Conservation (phyloP, 2,888 invertebrate species). For the Diloba caeruleocephala region DNA sequence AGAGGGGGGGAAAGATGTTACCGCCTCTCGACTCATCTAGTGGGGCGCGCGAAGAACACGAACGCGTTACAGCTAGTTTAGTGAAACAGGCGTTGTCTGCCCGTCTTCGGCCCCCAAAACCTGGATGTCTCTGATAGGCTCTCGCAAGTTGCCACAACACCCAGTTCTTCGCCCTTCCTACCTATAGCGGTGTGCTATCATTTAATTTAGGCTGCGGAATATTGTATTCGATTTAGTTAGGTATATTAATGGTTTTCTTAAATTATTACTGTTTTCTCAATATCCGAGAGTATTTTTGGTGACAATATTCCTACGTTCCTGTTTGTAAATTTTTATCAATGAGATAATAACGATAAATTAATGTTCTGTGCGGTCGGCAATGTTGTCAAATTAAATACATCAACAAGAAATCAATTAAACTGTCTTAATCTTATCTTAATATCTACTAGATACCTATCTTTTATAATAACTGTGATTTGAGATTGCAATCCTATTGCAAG, state of each 20-base stretch:
- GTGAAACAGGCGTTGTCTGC: too few species aligned
- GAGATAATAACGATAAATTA: slow-evolving; percentile 12
- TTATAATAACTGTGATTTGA: slow-evolving; percentile 33
- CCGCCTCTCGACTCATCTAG: too few species aligned
- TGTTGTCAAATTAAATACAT: slow-evolving; percentile 12
- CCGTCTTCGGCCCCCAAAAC: too few species aligned
- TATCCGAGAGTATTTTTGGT: neutral
- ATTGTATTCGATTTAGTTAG: too few species aligned
- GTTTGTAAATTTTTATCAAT: neutral
- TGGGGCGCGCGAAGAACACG: too few species aligned
- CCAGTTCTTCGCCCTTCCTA: too few species aligned
- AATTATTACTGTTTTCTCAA: neutral
- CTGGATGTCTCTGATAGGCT: too few species aligned
- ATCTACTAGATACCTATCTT: slow-evolving; percentile 32
- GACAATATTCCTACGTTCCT: neutral
- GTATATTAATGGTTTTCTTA: neutral
- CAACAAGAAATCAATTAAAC: slow-evolving; percentile 6
- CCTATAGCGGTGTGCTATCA: too few species aligned
- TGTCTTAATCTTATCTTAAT: slow-evolving; percentile 25
- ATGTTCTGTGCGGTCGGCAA: slow-evolving; percentile 16
- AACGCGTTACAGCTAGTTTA: too few species aligned
- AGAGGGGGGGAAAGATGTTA: too few species aligned
- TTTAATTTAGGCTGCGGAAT: too few species aligned
- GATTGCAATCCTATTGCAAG: slow-evolving; percentile 20
- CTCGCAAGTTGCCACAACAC: too few species aligned